Evolutionary conservation across 1,140 invertebrate genomes (phyloP), one percentile per base, ranked within the genome.

Genomic region (Whitmania pigra): DNA sequence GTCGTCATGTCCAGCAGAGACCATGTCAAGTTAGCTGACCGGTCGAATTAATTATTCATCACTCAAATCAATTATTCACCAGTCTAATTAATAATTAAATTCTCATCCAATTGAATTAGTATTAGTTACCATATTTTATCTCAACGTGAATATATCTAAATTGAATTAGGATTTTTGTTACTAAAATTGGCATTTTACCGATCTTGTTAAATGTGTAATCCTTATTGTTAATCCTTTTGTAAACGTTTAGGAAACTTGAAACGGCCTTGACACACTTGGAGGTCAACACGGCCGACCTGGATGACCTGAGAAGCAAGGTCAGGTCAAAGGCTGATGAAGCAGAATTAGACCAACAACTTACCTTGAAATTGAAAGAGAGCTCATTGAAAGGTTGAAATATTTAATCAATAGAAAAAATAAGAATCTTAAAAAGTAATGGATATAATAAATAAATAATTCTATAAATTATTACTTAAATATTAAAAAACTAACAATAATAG

Each of bases 211-310:
- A 3, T 3, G 6, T 36, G 2, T 36, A 36, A 36, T 36, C 31
- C 31, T 36, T 36, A 36, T 36, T 36, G 31, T 6, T 6, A 6
- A 36, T 36, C 31, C 4, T 7, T 63, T 36, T 36, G 31, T 36
- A 36, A 36, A 36, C 31, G 11, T 25, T n/a, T 13, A 63, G 57
- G 20, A 63, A 63, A 63, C 15, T 63, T 4, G 57, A 63, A 25
- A 22, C 22, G 18, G 57, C 57, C 57, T 63, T 63, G 57, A 63
- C 57, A n/a, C 57, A 63, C 57, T n/a, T 63, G 57, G 57, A 63
- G 57, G 57, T 63, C 4, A 63, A 63, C 57, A 63, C 29, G 29
- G 29, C 22, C 15, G 57, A 31, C 57, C 57, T 63, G 22, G 57
- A 63, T 15, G 57, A 63, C 57, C 57, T 63, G 22, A 63, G 29